Conservation (phyloP, 2,888 invertebrate species). For the Psylliodes chrysocephalus region DNA sequence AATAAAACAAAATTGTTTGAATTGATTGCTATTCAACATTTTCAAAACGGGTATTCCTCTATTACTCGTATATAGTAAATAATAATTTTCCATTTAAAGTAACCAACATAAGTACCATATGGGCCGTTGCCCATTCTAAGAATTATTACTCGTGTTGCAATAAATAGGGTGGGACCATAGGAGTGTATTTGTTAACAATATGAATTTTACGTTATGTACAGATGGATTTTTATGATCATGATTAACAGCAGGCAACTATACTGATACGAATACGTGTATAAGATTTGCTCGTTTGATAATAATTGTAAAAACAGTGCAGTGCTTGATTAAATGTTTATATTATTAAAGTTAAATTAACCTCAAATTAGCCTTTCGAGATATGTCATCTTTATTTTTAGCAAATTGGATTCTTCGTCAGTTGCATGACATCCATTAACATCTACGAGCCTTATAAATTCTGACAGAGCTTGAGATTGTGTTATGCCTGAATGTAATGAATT, state of each 20-base stretch:
- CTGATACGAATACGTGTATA: neutral
- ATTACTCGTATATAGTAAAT: neutral
- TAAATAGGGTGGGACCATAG: conserved; percentile 12
- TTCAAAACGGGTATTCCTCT: too few species aligned
- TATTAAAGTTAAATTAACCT: too few species aligned
- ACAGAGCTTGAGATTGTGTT: too few species aligned
- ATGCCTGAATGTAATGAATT: too few species aligned
- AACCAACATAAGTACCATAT: neutral
- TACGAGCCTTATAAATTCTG: too few species aligned
- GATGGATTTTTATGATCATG: neutral
- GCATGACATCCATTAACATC: too few species aligned
- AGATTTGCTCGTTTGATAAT: neutral
- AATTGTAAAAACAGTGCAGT: neutral
- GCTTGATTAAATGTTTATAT: too few species aligned
- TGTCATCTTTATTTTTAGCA: too few species aligned
- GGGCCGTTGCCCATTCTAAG: conserved; percentile 8
- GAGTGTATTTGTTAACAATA: conserved; percentile 13
- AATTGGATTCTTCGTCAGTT: too few species aligned
- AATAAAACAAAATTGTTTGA: too few species aligned
- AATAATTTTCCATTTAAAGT: neutral
- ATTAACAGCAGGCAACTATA: neutral
- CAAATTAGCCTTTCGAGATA: too few species aligned
- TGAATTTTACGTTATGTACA: conserved; percentile 4
- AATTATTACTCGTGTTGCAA: conserved; percentile 11
- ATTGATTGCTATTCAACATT: too few species aligned